These are phyloP conservation scores for Percopsis omiscomaycus DNA, from an alignment of 2,797 vertebrate species.

Conservation along the genomic window DNA sequence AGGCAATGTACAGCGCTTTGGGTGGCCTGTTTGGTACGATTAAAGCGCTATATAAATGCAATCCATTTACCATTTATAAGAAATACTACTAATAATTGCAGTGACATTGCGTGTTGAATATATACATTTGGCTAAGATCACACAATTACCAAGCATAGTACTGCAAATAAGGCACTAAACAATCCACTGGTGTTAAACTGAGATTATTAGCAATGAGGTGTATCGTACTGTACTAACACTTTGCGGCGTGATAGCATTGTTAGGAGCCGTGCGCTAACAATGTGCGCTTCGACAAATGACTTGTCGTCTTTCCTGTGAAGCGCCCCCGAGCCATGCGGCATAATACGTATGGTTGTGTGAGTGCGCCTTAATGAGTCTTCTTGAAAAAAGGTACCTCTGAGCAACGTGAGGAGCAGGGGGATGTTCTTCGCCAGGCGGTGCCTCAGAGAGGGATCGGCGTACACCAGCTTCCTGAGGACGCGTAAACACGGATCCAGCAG, in stretches of 20 bases:
- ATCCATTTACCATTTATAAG: no score
- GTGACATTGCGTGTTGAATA: no score
- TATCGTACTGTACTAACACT: conserved; percentile 55
- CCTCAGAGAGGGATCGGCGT: conserved; percentile 82
- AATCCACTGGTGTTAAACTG: conserved; percentile 1
- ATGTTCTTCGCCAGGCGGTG: conserved; percentile 79
- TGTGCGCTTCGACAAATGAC: conserved; percentile 9
- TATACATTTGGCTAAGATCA: no score
- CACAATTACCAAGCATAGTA: conserved; percentile 5
- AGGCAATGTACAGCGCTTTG: no score
- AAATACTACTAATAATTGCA: background rate
- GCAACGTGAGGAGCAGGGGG: conserved; percentile 80
- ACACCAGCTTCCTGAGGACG: conserved; percentile 88
- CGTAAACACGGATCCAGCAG: conserved; percentile 81
- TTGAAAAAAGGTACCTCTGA: conserved; percentile 82
- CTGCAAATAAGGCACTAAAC: conserved; percentile 2
- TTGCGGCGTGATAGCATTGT: conserved; percentile 54
- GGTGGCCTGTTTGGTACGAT: no score
- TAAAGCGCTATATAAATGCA: no score
- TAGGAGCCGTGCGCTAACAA: conserved; percentile 46
- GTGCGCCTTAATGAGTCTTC: conserved; percentile 66
- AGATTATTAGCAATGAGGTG: conserved; percentile 47
- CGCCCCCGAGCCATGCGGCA: conserved; percentile 43
- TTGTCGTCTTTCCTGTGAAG: conserved; percentile 42
- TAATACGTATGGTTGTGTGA: conserved; percentile 31